Evolutionary conservation across 2,113 vertebrate genomes (phyloP).

Genomic region (Petaurus breviceps): DNA sequence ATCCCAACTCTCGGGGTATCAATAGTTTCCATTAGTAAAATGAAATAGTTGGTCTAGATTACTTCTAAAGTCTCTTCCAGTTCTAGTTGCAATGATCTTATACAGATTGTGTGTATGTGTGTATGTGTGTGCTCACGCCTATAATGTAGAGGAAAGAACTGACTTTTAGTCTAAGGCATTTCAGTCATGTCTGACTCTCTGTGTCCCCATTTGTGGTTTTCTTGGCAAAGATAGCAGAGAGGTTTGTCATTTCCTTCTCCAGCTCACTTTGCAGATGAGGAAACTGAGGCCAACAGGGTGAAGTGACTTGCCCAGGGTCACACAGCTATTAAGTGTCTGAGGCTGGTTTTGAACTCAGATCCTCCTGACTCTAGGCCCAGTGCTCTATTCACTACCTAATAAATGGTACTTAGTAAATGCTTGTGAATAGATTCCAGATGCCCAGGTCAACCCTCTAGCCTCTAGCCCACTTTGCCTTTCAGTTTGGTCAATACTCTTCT

Average conservation of each 20-base stretch:
- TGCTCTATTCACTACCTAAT: no score
- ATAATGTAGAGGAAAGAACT: background rate
- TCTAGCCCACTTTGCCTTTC: background rate
- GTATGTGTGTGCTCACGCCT: background rate
- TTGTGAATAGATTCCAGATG: background rate
- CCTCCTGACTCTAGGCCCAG: no score
- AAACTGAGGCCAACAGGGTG: background rate
- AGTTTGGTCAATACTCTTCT: constrained; percentile 54
- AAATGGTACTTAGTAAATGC: background rate
- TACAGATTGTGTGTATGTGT: background rate
- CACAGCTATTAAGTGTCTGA: background rate
- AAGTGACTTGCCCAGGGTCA: background rate
- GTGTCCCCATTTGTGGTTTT: background rate
- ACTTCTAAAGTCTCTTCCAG: background rate
- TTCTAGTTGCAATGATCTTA: background rate
- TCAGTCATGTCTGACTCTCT: background rate
- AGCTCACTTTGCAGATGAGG: background rate
- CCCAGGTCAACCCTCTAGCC: background rate
- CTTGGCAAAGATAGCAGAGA: background rate
- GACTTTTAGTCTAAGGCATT: background rate
- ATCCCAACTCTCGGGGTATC: background rate
- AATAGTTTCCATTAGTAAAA: background rate
- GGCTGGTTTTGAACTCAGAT: no score
- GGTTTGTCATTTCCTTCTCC: background rate
- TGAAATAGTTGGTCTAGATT: background rate